A percentile compares a stretch with the other conserved stretches of the same genome.
Evolutionary conservation across 2,888 invertebrate genomes (phyloP).

Genomic region (Tetragnatha montana): DNA sequence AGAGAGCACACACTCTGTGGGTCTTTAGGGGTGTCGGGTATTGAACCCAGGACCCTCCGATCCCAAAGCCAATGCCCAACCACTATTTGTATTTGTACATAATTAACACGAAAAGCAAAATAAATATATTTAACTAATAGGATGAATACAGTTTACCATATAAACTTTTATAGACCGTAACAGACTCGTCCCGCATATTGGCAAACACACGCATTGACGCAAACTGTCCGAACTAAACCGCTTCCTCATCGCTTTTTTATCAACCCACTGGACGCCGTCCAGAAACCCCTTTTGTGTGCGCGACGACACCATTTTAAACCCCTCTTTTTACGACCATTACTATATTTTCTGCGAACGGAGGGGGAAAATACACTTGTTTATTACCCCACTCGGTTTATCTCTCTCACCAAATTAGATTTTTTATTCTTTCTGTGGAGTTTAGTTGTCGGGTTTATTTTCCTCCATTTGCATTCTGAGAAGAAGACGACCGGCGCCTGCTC

Average conservation of each 20-base stretch:
- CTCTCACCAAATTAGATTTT: not conserved
- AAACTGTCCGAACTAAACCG: too few species aligned
- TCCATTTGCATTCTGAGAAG: not conserved
- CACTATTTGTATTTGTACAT: too few species aligned
- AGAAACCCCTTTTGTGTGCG: not conserved
- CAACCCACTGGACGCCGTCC: not conserved
- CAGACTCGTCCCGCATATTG: too few species aligned
- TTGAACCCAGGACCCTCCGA: too few species aligned
- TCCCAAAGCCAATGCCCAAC: too few species aligned
- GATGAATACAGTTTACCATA: too few species aligned
- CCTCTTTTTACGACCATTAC: not conserved
- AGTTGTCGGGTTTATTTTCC: not conserved
- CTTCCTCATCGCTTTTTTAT: not conserved
- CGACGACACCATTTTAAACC: not conserved
- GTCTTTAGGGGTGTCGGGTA: too few species aligned
- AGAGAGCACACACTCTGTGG: too few species aligned
- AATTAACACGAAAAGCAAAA: too few species aligned
- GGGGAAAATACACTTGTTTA: slow-evolving; percentile 15
- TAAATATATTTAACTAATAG: too few species aligned
- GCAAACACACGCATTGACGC: too few species aligned
- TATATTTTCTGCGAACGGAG: not conserved
- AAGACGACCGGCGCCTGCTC: not conserved
- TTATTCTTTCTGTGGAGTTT: not conserved
- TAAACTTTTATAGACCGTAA: too few species aligned
- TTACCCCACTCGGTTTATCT: not conserved